A percentile compares a stretch with the other conserved stretches of the same genome.
These are phyloP conservation scores for Alouatta palliata DNA, from an alignment of 2,113 vertebrate genomes.

Conservation along the genomic window DNA sequence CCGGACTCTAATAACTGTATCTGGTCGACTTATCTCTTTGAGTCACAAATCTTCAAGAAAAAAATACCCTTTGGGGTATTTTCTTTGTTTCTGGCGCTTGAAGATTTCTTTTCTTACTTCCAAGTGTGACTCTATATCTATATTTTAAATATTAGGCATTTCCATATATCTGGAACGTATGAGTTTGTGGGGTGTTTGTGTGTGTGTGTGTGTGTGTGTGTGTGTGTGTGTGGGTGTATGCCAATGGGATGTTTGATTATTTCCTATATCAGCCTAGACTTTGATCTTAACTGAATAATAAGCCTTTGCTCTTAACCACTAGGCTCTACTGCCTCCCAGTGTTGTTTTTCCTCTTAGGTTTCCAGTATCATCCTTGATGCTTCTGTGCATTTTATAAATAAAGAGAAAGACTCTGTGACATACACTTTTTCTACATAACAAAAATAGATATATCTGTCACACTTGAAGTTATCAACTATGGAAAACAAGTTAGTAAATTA, in stretches of 20 bases:
- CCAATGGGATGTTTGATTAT: neutral
- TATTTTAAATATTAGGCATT: conserved; percentile 8
- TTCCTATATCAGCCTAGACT: neutral
- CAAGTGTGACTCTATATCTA: neutral
- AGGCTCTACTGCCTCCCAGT: conserved; percentile 18
- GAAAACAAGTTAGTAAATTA: conserved; percentile 29
- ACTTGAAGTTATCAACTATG: conserved; percentile 25
- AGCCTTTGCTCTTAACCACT: conserved; percentile 1
- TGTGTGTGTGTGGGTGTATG: neutral
- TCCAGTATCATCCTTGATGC: neutral
- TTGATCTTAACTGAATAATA: neutral
- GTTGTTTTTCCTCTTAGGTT: conserved; percentile 39
- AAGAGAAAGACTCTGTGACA: conserved; percentile 15
- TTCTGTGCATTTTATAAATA: conserved; percentile 38
- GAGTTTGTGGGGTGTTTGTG: neutral
- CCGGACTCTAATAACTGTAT: neutral
- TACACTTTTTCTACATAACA: neutral
- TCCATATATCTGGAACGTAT: neutral
- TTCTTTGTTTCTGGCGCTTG: conserved; percentile 3
- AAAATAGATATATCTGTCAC: neutral
- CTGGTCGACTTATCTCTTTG: neutral
- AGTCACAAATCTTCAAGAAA: neutral
- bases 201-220: neutral
- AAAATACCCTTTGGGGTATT: neutral
- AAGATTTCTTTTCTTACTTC: conserved; percentile 8